Evolutionary conservation across 2,113 vertebrate genomes (phyloP).

Genomic region (Notechis scutatus): DNA sequence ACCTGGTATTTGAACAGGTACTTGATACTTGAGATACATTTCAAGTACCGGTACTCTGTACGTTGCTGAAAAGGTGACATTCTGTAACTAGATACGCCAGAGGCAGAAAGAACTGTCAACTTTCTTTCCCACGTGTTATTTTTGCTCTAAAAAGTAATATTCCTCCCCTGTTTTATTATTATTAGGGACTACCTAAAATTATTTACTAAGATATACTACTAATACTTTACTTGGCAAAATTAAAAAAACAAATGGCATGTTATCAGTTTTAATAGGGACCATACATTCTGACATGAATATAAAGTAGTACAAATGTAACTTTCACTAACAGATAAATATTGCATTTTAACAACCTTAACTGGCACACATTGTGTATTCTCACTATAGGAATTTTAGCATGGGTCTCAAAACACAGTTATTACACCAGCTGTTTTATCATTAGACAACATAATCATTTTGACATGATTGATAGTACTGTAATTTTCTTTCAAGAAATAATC

Average conservation of each 20-base stretch:
- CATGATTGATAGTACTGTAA: background rate
- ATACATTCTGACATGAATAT: background rate
- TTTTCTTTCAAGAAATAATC: slow-evolving; percentile 19
- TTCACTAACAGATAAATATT: background rate
- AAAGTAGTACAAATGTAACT: background rate
- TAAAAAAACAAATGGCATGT: background rate
- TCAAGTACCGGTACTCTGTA: background rate
- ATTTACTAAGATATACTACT: background rate
- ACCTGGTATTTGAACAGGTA: too few relatives aligned
- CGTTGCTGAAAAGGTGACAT: background rate
- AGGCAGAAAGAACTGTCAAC: background rate
- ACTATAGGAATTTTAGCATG: slow-evolving; percentile 18
- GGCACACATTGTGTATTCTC: background rate
- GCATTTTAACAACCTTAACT: background rate
- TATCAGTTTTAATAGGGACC: background rate
- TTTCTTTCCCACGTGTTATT: background rate
- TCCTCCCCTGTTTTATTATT: background rate
- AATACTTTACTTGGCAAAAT: background rate
- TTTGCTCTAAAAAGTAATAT: background rate
- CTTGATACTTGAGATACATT: background rate
- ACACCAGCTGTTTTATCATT: background rate
- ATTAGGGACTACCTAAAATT: background rate
- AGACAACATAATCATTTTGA: background rate
- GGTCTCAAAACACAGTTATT: background rate
- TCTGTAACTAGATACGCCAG: background rate